Evolutionary conservation across 2,113 vertebrate genomes (phyloP), one percentile per base, ranked within the genome.

Genomic region (Cyanoderma ruficeps): DNA sequence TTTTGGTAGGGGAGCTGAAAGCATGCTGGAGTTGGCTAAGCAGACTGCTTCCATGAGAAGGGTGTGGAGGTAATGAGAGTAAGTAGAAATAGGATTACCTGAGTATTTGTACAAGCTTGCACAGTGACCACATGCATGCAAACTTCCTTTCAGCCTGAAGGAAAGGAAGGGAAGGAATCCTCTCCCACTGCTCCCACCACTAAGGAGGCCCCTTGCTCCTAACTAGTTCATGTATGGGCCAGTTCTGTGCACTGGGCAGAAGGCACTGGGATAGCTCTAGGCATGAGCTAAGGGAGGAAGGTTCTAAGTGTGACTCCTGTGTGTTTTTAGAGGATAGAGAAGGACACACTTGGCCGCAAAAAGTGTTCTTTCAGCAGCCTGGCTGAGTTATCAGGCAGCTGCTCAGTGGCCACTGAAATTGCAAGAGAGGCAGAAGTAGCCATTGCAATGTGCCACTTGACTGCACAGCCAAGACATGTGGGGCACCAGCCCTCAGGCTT

Each of bases 51-150:
- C 60, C 13, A 3, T 3, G 4, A 78, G 83, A 42, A 65, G 33
- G 35, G 68, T 27, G 56, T 81, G 77, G 77, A 83, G 35, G 85
- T 65, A n/a, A 82, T 31, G 46, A 47, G 6, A 27, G 10, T 21
- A 57, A 83, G 50, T 9, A 82, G 87, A 78, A 94, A 70, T 1
- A 55, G 49, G 56, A 84, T 70, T 57, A 47, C 33, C 42, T 25
- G 56, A 67, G 41, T 24, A 79, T 70, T 74, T 67, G 63, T 47
- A 60, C 49, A 72, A 83, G 80, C 57, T 72, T 88, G 68, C 50
- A 44, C 5, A 72, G 46, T 61, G 25, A 61, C 27, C n/a, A 49
- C 0, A 0, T 3, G 4, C 33, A 13, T 9, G 19, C 35, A 87
- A 70, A 39, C 50, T 42, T 53, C 71, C 50, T 28, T 90, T 83